Conservation (phyloP, 2,113 vertebrate genomes). For the Phalacrocorax pelagicus region DNA sequence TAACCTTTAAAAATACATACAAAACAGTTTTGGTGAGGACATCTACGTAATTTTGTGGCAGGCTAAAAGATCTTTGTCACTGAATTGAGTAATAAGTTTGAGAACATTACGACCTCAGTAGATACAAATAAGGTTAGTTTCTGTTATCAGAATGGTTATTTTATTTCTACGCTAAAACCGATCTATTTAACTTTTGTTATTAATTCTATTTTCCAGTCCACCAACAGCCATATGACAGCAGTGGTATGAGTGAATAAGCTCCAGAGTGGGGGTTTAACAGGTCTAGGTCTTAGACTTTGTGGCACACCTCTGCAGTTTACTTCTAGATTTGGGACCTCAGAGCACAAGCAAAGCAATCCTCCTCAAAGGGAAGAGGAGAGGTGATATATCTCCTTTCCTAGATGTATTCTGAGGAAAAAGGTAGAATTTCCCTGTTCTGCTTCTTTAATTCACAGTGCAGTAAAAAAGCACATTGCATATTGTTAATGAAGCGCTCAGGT, state of each 20-base stretch:
- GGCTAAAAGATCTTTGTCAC: background rate
- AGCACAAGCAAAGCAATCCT: background rate
- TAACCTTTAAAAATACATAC: background rate
- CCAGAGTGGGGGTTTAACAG: background rate
- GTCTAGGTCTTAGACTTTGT: background rate
- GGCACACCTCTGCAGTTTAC: background rate
- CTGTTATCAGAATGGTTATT: background rate
- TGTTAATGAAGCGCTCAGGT: background rate
- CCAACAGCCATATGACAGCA: background rate
- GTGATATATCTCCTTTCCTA: background rate
- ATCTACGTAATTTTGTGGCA: background rate
- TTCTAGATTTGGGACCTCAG: background rate
- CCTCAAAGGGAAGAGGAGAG: background rate
- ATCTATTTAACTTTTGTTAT: background rate
- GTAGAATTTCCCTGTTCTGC: background rate
- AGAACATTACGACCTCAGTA: background rate
- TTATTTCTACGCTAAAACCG: background rate
- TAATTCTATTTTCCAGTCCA: background rate
- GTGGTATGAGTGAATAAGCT: background rate
- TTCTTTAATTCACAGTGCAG: background rate
- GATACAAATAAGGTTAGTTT: background rate
- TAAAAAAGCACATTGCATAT: background rate
- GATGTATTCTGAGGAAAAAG: background rate
- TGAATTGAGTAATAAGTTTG: background rate
- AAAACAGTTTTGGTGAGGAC: background rate